Evolutionary conservation across 2,797 vertebrate genomes (phyloP).

Genomic region (Bradypodion ventrale): DNA sequence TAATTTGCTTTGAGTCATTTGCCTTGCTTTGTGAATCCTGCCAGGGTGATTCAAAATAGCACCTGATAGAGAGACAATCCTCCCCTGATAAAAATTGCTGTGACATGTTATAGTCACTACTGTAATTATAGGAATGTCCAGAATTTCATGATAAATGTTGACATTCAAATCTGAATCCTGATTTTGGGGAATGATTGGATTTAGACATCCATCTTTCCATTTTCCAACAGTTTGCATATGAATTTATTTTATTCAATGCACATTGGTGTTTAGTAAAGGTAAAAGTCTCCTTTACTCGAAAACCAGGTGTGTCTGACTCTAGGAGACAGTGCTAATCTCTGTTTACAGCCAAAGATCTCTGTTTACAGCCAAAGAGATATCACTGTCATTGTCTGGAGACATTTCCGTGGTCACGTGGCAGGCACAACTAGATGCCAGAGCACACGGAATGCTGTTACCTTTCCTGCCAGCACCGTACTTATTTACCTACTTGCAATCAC

Average conservation of each 20-base stretch:
- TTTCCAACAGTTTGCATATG: background rate
- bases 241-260: background rate
- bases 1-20: background rate
- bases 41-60: conserved; percentile 6
- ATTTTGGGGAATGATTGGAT: background rate
- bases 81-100: background rate
- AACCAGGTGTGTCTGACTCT: too few relatives aligned
- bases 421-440: too few relatives aligned
- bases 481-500: too few relatives aligned
- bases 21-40: background rate
- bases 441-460: too few relatives aligned
- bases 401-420: too few relatives aligned
- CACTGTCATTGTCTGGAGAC: too few relatives aligned
- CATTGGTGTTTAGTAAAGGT: too few relatives aligned
- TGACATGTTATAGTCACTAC: background rate
- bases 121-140: background rate
- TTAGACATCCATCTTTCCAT: background rate
- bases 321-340: too few relatives aligned
- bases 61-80: background rate
- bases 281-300: too few relatives aligned
- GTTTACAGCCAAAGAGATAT: too few relatives aligned
- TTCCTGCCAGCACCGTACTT: too few relatives aligned
- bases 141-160: background rate
- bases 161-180: background rate
- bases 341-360: too few relatives aligned